phyloP scores from a whole-genome alignment of 2,888 invertebrate genomes.

The Poecilus cupreus region DNA sequence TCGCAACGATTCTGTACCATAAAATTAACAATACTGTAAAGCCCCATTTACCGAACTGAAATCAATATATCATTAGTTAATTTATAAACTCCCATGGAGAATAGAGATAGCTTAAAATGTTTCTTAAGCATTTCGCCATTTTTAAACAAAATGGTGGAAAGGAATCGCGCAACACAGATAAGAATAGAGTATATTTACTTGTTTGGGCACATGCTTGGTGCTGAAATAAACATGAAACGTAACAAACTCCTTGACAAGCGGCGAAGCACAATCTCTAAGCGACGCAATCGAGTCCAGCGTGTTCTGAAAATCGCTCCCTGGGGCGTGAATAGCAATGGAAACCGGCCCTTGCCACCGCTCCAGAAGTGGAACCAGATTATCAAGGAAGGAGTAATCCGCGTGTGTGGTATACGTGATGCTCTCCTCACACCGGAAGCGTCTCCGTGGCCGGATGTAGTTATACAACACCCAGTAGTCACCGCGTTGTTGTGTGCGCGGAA shows the following conservation, averaged over 20 bases:
- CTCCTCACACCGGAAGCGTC: conserved; percentile 83
- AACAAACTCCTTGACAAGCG: conserved; percentile 84
- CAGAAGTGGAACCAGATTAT: conserved; percentile 89
- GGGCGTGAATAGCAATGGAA: conserved; percentile 91
- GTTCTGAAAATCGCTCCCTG: conserved; percentile 86
- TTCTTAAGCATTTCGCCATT: too few relatives aligned
- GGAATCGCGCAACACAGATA: too few relatives aligned
- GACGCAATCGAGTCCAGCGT: conserved; percentile 88
- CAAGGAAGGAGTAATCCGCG: conserved; percentile 92
- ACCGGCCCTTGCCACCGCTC: conserved; percentile 92
- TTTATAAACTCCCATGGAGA: too few relatives aligned
- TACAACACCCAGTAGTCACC: conserved; percentile 87
- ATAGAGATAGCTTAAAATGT: too few relatives aligned
- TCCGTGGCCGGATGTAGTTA: conserved; percentile 86
- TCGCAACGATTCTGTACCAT: too few relatives aligned
- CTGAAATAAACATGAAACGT: conserved; percentile 94
- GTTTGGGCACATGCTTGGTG: conserved; percentile 87
- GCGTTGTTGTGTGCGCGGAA: conserved; percentile 70
- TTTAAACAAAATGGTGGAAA: too few relatives aligned
- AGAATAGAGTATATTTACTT: too few relatives aligned
- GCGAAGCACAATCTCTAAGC: conserved; percentile 84
- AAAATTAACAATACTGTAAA: too few relatives aligned
- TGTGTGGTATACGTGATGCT: conserved; percentile 94
- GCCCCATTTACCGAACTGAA: too few relatives aligned
- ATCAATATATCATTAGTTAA: too few relatives aligned